Evolutionary conservation across 2,888 invertebrate species (phyloP), one percentile per base, ranked within the genome.

Genomic region (Diarsia brunnea): DNA sequence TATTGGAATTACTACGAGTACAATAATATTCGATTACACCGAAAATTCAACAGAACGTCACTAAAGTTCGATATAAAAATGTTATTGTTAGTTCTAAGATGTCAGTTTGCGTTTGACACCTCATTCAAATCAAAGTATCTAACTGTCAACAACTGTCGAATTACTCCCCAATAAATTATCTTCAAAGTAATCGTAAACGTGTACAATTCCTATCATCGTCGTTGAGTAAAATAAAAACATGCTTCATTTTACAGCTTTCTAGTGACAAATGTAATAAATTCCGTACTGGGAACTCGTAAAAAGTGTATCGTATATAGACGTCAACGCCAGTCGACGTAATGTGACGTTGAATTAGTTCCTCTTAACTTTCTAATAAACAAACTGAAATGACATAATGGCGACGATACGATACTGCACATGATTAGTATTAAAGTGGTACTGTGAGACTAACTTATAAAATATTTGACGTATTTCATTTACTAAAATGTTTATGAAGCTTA

Each of bases 261-360:
- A 92, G 93, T 93, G 94, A 94, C 94, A 94, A 92, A 90, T 82
- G 92, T 88, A 91, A 94, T 95, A 95, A 95, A 95, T 95, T 92
- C 89, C 85, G 86, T 92, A 91, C 92, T 85, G 89, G 84, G 91
- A 92, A 92, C 92, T 93, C 95, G 90, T 96, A 95, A 96, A 95
- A 94, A 93, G 88, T 88, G 87, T 90, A 92, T 90, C 92, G 90
- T 93, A 94, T 92, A 89, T 90, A 92, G 93, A 93, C 94, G 95
- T 95, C 94, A 92, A 79, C 91, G 89, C 87, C 81, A 88, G 90
- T 89, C 87, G 89, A 89, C 90, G 92, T 93, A 93, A 94, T 93
- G 92, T 91, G 92, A 88, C 92, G 90, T 90, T 91, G 93, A 95
- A 94, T 95, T 95, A 94, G 94, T 90, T 88, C 83, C 89, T 91